Percentiles rank a stretch among this genome's conserved stretches.
These are phyloP conservation scores for Blastobasis adustella DNA, from an alignment of 2,888 invertebrate species.

Conservation along the genomic window DNA sequence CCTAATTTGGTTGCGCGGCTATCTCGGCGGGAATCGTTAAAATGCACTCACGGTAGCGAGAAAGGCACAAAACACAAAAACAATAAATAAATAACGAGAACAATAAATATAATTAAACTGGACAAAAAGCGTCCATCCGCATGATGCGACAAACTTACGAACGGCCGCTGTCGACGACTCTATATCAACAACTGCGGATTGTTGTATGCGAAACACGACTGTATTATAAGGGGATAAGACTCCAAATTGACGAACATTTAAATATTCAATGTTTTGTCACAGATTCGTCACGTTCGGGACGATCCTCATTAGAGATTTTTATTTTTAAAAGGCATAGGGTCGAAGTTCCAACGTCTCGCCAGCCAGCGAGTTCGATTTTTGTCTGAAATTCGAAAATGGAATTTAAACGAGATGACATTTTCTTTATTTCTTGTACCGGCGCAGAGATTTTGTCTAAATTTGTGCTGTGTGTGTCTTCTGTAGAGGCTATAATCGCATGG, in stretches of 20 bases:
- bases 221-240: constrained; percentile 26
- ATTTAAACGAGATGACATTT: constrained; percentile 64
- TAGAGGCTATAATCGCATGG: constrained; percentile 45
- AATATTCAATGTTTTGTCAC: constrained; percentile 63
- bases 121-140: constrained; percentile 67
- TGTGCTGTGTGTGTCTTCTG: constrained; percentile 39
- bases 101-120: constrained; percentile 73
- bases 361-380: constrained; percentile 17
- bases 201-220: constrained; percentile 24
- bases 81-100: constrained; percentile 70
- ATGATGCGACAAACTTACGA: constrained; percentile 53
- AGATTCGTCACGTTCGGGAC: constrained; percentile 53
- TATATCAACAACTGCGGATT: constrained; percentile 47
- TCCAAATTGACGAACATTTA: constrained; percentile 29
- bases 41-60: constrained; percentile 66
- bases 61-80: constrained; percentile 54
- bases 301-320: constrained; percentile 58
- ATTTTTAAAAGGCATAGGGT: constrained; percentile 45
- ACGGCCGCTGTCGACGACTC: constrained; percentile 59
- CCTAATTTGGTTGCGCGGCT: constrained; percentile 67
- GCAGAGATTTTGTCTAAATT: constrained; percentile 34
- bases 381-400: constrained; percentile 50
- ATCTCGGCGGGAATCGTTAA: constrained; percentile 60
- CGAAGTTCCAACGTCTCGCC: constrained; percentile 32
- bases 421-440: constrained; percentile 41